phyloP scores from a whole-genome alignment of 2,888 invertebrate genomes.

The Beris morrisii region DNA sequence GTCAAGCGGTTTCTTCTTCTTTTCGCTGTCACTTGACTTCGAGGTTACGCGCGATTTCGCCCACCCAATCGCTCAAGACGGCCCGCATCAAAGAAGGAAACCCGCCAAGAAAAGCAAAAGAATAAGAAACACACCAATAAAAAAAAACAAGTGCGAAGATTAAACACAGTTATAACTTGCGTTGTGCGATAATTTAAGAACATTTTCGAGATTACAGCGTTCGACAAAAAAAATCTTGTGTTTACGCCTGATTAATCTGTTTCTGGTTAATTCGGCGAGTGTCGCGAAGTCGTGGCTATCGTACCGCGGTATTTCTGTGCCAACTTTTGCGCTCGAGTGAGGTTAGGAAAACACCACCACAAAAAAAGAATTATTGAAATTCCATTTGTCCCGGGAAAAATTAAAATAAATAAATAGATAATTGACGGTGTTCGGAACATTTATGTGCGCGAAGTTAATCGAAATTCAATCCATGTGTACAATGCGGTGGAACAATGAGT shows the following conservation, averaged over 20 bases:
- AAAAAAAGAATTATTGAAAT: too few species aligned
- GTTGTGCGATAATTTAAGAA: not conserved
- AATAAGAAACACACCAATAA: not conserved
- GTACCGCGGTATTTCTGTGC: too few species aligned
- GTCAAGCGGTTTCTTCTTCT: not conserved
- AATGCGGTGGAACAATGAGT: slow-evolving; percentile 24
- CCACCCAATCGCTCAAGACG: not conserved
- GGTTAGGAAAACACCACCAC: too few species aligned
- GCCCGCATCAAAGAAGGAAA: not conserved
- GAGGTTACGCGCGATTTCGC: not conserved
- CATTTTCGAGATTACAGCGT: not conserved
- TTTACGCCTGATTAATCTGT: too few species aligned
- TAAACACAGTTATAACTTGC: slow-evolving; percentile 6
- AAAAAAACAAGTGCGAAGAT: slow-evolving; percentile 6
- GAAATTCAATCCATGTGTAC: not conserved
- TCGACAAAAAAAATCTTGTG: too few species aligned
- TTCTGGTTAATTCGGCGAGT: too few species aligned
- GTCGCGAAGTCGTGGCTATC: too few species aligned
- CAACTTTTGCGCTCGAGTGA: too few species aligned
- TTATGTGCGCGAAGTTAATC: too few species aligned
- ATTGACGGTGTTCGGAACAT: too few species aligned
- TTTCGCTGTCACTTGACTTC: not conserved
- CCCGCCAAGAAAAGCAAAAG: slow-evolving; percentile 4
- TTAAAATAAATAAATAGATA: too few species aligned
- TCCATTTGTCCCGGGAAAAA: too few species aligned